Evolutionary conservation across 2,888 invertebrate genomes (phyloP), one percentile per base, ranked within the genome.

Genomic region (Octonoba sinensis): DNA sequence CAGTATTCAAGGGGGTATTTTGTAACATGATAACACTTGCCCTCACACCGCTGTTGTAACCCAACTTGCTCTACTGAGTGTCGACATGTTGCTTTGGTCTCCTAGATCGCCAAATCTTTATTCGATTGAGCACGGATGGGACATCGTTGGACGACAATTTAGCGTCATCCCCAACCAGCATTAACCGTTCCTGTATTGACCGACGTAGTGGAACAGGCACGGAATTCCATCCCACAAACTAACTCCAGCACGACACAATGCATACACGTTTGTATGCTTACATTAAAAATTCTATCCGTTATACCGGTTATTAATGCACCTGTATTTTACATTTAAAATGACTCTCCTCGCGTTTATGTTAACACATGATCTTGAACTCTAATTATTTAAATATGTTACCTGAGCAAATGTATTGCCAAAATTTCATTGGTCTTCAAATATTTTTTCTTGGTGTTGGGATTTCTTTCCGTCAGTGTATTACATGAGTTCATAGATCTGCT

Each of bases 341-440:
- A n/a, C n/a, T n/a, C n/a, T n/a, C n/a, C n/a, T n/a, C n/a, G n/a
- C n/a, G n/a, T n/a, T 11, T 54, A 16, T 4, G 3, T 54, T 16
- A 11, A 54, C 54, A 16, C 18, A 18, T 54, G 54, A 54, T 54
- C 54, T 54, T 54, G 54, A 54, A 54, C n/a, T n/a, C 54, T 54
- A 54, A 54, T 54, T 18, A 54, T n/a, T 54, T 54, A 54, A 54
- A 54, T 54, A 54, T 54, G 16, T 54, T 15, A 54, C 54, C 60
- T 60, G 18, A 44, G 44, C 18, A 64, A 64, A 64, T 64, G 64
- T 64, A 64, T 64, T 36, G 3, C 46, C 44, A 36, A 64, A 46
- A 64, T 44, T 64, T 64, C 16, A 64, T 44, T 64, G 16, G 0
- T 16, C 8, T 64, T 36, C 15, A 36, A 46, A 12, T 12, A 64